These are phyloP conservation scores for Pseudomyrmex sp. DNA, from an alignment of 1,140 invertebrate genomes.

Conservation along the genomic window DNA sequence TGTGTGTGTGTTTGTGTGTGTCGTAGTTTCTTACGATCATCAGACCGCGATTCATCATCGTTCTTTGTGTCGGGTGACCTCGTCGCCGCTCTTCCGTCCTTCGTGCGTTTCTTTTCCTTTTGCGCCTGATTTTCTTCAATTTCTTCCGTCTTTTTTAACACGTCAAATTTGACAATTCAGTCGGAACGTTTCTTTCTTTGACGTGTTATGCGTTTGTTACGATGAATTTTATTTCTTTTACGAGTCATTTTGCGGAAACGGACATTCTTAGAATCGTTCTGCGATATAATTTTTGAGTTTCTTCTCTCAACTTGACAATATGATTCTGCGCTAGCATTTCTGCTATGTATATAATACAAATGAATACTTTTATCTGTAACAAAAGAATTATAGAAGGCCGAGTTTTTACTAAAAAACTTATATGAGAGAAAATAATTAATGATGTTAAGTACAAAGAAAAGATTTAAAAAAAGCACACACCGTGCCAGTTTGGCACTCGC, in stretches of 20 bases:
- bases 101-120: conserved; percentile 44
- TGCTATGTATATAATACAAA: neutral
- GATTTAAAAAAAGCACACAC: conserved; percentile 56
- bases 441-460: neutral
- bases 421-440: no score
- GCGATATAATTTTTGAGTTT: conserved; percentile 12
- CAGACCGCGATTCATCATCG: conserved; percentile 76
- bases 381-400: no score
- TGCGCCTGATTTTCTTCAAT: conserved; percentile 31
- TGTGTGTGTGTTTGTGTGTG: neutral
- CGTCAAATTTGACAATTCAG: conserved; percentile 50
- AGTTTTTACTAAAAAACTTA: no score
- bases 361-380: no score
- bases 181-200: conserved; percentile 3
- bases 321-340: neutral
- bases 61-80: conserved; percentile 67
- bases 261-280: conserved; percentile 30
- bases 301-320: neutral
- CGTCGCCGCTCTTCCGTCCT: conserved; percentile 46
- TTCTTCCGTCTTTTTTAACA: conserved; percentile 33
- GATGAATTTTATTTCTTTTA: conserved; percentile 44
- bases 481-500: conserved; percentile 65
- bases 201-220: conserved; percentile 1
- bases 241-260: conserved; percentile 19
- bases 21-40: conserved; percentile 72